These are phyloP conservation scores for Beroe ovata DNA, from an alignment of 37 sponge, comb jelly and placozoan genomes.

Conservation along the genomic window DNA sequence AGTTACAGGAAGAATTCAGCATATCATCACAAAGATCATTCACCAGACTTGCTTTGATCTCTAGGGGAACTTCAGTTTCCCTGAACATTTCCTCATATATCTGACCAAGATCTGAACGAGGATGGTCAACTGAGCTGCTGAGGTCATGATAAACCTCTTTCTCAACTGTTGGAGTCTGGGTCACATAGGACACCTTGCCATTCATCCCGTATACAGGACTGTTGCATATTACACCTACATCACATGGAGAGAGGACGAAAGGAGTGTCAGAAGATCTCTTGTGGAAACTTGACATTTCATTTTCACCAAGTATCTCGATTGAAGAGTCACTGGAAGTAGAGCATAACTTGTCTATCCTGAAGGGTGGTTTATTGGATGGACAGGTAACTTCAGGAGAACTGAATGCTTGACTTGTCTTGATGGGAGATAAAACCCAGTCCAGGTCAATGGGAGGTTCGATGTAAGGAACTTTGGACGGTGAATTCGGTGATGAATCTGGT, in stretches of 20 bases:
- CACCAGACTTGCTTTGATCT: background rate
- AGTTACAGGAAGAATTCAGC: constrained; percentile 15
- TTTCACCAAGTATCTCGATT: background rate
- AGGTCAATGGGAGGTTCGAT: constrained; percentile 19
- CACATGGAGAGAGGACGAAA: constrained; percentile 15
- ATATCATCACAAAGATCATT: constrained; percentile 38
- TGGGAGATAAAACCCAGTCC: constrained; percentile 17
- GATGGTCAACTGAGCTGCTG: background rate
- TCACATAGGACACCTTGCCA: background rate
- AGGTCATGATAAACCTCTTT: background rate
- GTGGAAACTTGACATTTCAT: background rate
- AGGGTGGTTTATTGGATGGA: background rate
- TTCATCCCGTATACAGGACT: constrained; percentile 37
- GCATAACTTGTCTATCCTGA: background rate
- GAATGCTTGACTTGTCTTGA: background rate
- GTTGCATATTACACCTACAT: background rate
- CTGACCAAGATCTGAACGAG: background rate
- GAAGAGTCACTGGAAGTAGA: background rate
- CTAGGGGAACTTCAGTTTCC: background rate
- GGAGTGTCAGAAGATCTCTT: background rate
- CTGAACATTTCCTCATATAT: constrained; percentile 45
- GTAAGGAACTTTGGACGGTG: constrained; percentile 1
- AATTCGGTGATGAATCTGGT: background rate
- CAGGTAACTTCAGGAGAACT: background rate
- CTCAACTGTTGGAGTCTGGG: background rate